These are phyloP conservation scores for Nesogale talazaci DNA, from an alignment of 2,113 vertebrate genomes.

Conservation along the genomic window DNA sequence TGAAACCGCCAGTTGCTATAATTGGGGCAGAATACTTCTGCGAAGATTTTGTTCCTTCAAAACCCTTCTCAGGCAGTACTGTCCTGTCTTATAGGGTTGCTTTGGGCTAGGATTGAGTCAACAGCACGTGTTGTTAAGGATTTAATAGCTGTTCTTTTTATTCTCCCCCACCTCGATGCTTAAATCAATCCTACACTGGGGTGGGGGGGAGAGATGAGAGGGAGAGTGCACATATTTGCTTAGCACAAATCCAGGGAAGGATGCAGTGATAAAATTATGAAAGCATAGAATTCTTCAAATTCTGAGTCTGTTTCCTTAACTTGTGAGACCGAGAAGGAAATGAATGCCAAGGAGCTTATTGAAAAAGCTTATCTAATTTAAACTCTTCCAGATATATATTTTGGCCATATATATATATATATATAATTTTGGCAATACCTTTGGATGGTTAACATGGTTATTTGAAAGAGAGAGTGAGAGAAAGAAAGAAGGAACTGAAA, in stretches of 20 bases:
- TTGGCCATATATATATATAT: background rate
- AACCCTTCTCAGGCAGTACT: background rate
- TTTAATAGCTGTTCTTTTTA: background rate
- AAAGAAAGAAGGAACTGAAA: background rate
- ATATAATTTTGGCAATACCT: background rate
- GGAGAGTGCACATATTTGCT: background rate
- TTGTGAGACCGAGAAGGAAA: background rate
- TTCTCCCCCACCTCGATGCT: background rate
- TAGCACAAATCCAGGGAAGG: slow-evolving; percentile 26
- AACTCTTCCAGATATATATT: background rate
- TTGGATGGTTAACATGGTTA: background rate
- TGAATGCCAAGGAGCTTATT: background rate
- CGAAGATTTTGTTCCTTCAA: background rate
- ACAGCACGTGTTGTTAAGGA: background rate
- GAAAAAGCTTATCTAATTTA: background rate
- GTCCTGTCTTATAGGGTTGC: background rate
- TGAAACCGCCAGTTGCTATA: background rate
- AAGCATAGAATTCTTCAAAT: background rate
- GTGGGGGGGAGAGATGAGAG: too few relatives aligned
- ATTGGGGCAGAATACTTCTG: background rate
- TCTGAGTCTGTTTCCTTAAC: background rate
- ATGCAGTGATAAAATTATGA: background rate
- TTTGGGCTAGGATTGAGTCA: background rate
- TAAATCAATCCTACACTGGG: background rate
- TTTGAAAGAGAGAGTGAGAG: background rate